A percentile compares a stretch with the other conserved stretches of the same genome.
Evolutionary conservation across 2,888 invertebrate species (phyloP).

Genomic region (Parascotia fuliginaria): DNA sequence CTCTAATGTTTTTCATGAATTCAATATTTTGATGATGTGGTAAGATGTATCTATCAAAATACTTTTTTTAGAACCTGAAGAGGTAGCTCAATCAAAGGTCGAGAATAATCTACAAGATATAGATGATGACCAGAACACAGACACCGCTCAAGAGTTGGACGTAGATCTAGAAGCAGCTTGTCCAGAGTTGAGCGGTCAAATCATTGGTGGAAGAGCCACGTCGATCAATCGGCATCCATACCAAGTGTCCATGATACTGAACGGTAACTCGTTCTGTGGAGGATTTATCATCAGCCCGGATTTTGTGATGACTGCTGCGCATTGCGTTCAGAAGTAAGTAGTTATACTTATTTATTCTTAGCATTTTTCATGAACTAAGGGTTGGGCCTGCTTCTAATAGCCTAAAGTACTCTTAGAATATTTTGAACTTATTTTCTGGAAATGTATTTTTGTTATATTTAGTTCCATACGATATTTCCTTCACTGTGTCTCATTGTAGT

Average conservation of each 20-base stretch:
- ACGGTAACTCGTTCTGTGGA: slow-evolving; percentile 80
- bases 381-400: no score
- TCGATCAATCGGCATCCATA: slow-evolving; percentile 74
- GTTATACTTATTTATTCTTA: background rate
- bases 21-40: no score
- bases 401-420: no score
- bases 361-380: no score
- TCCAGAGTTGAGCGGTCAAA: slow-evolving; percentile 77
- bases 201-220: slow-evolving; percentile 75
- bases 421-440: no score
- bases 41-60: no score
- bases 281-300: slow-evolving; percentile 76
- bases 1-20: no score
- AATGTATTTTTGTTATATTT: no score
- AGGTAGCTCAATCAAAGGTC: slow-evolving; percentile 56
- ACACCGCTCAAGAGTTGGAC: slow-evolving; percentile 54
- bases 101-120: slow-evolving; percentile 48
- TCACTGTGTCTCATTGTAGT: no score
- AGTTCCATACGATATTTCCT: no score
- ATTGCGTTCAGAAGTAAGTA: slow-evolving; percentile 80
- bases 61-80: slow-evolving; percentile 73
- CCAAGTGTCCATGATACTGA: slow-evolving; percentile 78
- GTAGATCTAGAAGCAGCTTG: slow-evolving; percentile 68
- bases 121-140: slow-evolving; percentile 42
- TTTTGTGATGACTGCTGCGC: slow-evolving; percentile 77